phyloP scores from a whole-genome alignment of 2,797 vertebrate genomes.

The Kryptolebias ocellatus region DNA sequence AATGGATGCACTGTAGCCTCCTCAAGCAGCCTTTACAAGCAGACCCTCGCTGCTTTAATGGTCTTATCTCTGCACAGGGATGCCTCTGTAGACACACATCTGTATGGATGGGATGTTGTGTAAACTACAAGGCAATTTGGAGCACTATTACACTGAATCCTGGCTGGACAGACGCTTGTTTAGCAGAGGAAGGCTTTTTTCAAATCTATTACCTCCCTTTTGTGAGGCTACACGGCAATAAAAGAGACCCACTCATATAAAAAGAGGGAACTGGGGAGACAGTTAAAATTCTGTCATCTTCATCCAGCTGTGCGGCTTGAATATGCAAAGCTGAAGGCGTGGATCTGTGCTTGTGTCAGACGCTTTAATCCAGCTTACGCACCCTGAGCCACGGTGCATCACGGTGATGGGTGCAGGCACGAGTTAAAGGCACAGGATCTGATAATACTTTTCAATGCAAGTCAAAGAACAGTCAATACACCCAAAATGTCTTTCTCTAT shows the following conservation, averaged over 20 bases:
- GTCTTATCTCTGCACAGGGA: slow-evolving; percentile 63
- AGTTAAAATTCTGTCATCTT: slow-evolving; percentile 57
- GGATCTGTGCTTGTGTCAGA: slow-evolving; percentile 48
- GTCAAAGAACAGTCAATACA: slow-evolving; percentile 33
- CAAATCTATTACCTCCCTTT: slow-evolving; percentile 45
- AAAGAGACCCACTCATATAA: slow-evolving; percentile 27
- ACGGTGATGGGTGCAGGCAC: slow-evolving; percentile 44
- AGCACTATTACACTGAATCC: slow-evolving; percentile 43
- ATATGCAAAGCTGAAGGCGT: slow-evolving; percentile 62
- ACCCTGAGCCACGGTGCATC: slow-evolving; percentile 50
- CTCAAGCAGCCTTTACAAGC: slow-evolving; percentile 58
- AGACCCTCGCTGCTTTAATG: slow-evolving; percentile 59
- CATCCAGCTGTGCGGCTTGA: slow-evolving; percentile 52
- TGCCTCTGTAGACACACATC: slow-evolving; percentile 51
- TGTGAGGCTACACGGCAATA: slow-evolving; percentile 45
- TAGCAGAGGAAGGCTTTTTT: slow-evolving; percentile 20
- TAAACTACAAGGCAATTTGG: slow-evolving; percentile 45
- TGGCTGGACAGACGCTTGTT: slow-evolving; percentile 34
- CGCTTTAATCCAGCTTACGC: slow-evolving; percentile 68
- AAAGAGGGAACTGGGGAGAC: slow-evolving; percentile 44
- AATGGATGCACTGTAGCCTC: slow-evolving; percentile 70
- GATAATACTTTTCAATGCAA: slow-evolving; percentile 53
- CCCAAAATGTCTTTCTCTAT: background rate
- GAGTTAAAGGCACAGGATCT: slow-evolving; percentile 47
- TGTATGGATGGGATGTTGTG: slow-evolving; percentile 48